A percentile compares a stretch with the other conserved stretches of the same genome.
Evolutionary conservation across 1,140 invertebrate species (phyloP).

Genomic region (Asbolus verrucosus): DNA sequence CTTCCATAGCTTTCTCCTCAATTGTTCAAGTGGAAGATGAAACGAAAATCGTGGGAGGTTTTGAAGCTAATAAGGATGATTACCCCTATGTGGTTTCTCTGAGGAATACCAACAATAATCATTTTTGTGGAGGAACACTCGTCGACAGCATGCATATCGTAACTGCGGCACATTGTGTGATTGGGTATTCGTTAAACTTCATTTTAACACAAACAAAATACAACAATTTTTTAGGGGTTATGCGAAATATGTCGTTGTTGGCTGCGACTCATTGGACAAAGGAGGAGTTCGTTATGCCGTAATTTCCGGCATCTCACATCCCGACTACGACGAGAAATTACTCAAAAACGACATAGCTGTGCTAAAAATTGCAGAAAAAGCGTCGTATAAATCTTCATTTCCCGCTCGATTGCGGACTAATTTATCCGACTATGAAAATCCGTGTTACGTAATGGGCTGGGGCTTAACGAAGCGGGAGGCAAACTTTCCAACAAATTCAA

Average conservation of each 20-base stretch:
- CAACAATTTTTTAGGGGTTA: background rate
- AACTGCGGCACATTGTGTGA: too few species aligned
- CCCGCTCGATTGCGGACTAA: background rate
- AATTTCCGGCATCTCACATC: background rate
- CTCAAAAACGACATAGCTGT: constrained; percentile 13
- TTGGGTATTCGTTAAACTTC: too few species aligned
- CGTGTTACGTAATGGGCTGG: too few species aligned
- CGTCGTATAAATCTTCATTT: background rate
- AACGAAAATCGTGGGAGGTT: background rate
- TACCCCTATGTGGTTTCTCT: constrained; percentile 7
- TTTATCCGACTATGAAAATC: background rate
- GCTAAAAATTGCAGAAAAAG: background rate
- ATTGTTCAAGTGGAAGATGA: constrained; percentile 1
- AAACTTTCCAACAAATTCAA: constrained; percentile 19
- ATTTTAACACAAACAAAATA: too few species aligned
- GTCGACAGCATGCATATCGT: background rate
- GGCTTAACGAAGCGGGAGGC: background rate
- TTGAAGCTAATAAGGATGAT: background rate
- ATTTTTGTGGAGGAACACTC: constrained; percentile 9
- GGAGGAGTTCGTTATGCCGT: background rate
- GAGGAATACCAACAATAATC: background rate
- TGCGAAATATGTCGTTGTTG: background rate
- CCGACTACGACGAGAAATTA: constrained; percentile 1
- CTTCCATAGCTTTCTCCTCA: too few species aligned
- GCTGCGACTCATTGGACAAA: background rate